Conservation (phyloP, 1,140 invertebrate genomes). For the Drosophila asahinai region DNA sequence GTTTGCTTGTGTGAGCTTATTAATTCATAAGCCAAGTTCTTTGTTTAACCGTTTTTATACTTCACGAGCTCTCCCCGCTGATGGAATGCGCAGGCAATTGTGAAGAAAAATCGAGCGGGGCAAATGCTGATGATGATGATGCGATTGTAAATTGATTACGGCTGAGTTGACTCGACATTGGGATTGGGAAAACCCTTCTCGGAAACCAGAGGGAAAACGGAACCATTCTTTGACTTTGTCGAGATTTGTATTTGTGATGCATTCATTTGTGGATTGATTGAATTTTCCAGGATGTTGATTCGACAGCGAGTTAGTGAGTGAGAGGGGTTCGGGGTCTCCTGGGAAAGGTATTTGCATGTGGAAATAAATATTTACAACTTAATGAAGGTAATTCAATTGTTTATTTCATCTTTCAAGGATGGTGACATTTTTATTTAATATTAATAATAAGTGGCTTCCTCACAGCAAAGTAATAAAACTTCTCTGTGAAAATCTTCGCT, state of each 20-base stretch:
- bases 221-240: slow-evolving; percentile 20
- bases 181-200: slow-evolving; percentile 25
- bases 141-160: slow-evolving; percentile 40
- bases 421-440: no score
- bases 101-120: neutral
- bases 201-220: slow-evolving; percentile 5
- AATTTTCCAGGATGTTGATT: slow-evolving; percentile 12
- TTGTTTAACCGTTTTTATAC: slow-evolving; percentile 52
- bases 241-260: slow-evolving; percentile 13
- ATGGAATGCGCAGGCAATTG: slow-evolving; percentile 27
- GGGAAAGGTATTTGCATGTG: neutral
- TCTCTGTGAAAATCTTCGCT: neutral
- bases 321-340: no score
- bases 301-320: no score
- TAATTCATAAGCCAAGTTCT: slow-evolving; percentile 71
- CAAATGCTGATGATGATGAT: slow-evolving; percentile 28
- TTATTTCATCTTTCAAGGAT: neutral
- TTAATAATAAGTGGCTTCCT: no score
- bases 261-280: slow-evolving; percentile 23
- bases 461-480: neutral
- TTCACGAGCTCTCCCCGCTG: neutral
- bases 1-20: slow-evolving; percentile 50
- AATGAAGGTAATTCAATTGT: slow-evolving; percentile 2
- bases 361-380: slow-evolving; percentile 1
- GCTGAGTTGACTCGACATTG: neutral